Evolutionary conservation across 2,888 invertebrate species (phyloP).

Genomic region (Drosophila percnosoma): DNA sequence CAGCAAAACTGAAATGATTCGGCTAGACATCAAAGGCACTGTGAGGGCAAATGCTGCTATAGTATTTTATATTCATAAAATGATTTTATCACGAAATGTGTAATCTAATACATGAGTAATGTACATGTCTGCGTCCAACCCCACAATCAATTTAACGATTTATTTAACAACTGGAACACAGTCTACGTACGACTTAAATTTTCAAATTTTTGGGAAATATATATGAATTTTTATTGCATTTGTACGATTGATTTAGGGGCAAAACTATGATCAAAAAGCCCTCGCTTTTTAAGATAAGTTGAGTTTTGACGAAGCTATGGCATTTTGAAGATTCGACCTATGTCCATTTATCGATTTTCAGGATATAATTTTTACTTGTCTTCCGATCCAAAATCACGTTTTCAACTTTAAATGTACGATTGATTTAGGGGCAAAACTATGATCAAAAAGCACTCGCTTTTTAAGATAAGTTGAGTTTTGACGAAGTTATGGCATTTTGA

Average conservation of each 20-base stretch:
- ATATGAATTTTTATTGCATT: neutral
- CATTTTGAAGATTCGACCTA: too few relatives aligned
- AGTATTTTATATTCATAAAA: neutral
- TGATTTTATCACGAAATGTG: neutral
- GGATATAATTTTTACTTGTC: too few relatives aligned
- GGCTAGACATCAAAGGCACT: neutral
- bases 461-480: too few relatives aligned
- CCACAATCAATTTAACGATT: neutral
- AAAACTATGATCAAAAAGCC: too few relatives aligned
- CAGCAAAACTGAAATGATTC: neutral
- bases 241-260: too few relatives aligned
- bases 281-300: too few relatives aligned
- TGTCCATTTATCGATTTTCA: too few relatives aligned
- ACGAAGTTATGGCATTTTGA: too few relatives aligned
- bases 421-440: too few relatives aligned
- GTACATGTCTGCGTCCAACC: neutral
- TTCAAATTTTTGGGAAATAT: neutral
- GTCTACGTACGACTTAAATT: neutral
- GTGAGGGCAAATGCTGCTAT: neutral
- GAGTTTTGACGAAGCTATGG: too few relatives aligned
- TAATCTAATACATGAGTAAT: neutral
- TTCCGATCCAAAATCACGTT: fast-evolving
- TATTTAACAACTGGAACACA: neutral
- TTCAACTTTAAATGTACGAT: too few relatives aligned
- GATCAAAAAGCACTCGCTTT: too few relatives aligned